Evolutionary conservation across 2,797 vertebrate species (phyloP).

Genomic region (Lepidocolaptes lacrymiger): DNA sequence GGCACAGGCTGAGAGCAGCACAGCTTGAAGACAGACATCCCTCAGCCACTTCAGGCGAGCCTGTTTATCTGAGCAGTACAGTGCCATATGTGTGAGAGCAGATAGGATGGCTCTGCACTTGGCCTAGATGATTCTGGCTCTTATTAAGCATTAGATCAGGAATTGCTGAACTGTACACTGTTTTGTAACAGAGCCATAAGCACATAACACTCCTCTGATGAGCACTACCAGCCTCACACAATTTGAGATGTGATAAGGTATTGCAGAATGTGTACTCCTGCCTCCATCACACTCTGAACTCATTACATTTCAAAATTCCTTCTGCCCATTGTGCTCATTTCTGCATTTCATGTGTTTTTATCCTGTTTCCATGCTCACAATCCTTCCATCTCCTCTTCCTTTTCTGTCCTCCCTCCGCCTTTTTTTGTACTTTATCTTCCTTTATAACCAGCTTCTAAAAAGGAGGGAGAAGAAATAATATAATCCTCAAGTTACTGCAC

Average conservation of each 20-base stretch:
- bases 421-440: not conserved
- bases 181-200: not conserved
- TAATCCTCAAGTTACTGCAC: not conserved
- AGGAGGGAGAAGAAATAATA: not conserved
- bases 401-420: not conserved
- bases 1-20: not conserved
- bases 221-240: not conserved
- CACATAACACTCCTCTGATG: not conserved
- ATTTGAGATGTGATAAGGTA: not conserved
- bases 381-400: not conserved
- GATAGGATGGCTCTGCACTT: not conserved
- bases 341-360: not conserved
- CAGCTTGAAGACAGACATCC: not conserved
- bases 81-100: not conserved
- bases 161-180: not conserved
- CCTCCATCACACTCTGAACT: not conserved
- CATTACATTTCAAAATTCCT: rapidly evolving
- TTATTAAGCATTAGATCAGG: not conserved
- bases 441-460: not conserved
- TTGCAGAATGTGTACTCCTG: not conserved
- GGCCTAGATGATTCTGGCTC: not conserved
- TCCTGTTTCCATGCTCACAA: not conserved
- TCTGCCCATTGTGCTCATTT: not conserved
- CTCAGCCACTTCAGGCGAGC: not conserved
- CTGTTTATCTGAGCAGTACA: not conserved